Evolutionary conservation across 1,140 invertebrate species (phyloP), one percentile per base, ranked within the genome.

Genomic region (Temnothorax nylanderi): DNA sequence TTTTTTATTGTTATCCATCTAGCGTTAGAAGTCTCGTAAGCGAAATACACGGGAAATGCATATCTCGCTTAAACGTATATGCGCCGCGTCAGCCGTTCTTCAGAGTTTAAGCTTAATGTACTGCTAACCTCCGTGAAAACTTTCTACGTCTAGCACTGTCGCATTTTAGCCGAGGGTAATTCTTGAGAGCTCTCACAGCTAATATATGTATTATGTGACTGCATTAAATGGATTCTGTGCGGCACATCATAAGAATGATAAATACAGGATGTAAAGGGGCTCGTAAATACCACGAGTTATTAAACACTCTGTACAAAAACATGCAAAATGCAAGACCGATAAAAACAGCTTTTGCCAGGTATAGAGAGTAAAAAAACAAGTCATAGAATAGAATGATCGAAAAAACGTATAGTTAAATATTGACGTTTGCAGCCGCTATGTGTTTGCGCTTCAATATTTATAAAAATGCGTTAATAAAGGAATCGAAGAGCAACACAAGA

Each of bases 61-160:
- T 84, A 75, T 74, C 80, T 60, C 80, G 67, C 11, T 32, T 74
- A 84, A 84, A 84, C 69, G 69, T 47, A 56, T 74, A 54, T 58
- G 56, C 69, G 65, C 49, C n/a, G 34, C 78, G 80, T 84, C 69
- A 74, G 69, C 80, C 80, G 80, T 84, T 74, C 80, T 75, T 84
- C 44, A 84, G 80, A 75, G 80, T 74, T 84, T 84, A 84, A 84
- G 56, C 80, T 84, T 84, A 84, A 84, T 84, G 80, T 75, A 84
- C 80, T 75, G 80, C 80, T 84, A 84, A 84, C 80, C 80, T 84
- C 69, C 80, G 80, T 44, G 80, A 84, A 84, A 84, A 84, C 80
- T 84, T 82, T 82, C 80, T 18, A 11, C 69, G 80, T 75, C 69
- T 84, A 60, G 54, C 56, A 62, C 37, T 60, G 54, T 60, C 69